Conservation (phyloP, 2,888 invertebrate species). For the Andrena praecox region DNA sequence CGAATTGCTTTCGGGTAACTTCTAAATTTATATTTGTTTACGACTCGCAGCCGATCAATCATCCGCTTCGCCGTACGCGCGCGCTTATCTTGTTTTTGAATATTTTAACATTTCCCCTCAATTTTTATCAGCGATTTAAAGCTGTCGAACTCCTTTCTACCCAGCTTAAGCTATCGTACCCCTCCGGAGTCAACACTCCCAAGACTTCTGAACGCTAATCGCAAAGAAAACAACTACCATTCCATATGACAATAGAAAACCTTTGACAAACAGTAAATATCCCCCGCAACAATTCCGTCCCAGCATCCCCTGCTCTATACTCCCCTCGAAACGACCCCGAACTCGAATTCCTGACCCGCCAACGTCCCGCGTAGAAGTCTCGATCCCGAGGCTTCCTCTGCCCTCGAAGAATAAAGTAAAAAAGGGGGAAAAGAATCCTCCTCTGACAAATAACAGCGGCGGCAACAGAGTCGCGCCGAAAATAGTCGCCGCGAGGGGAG, state of each 20-base stretch:
- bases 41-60: constrained; percentile 40
- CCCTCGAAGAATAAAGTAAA: neutral
- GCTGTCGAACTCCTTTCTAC: constrained; percentile 56
- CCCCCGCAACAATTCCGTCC: too few relatives aligned
- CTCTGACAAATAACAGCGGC: constrained; percentile 28
- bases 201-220: neutral
- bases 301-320: neutral
- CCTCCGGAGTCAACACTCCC: neutral
- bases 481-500: constrained; percentile 23
- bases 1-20: neutral
- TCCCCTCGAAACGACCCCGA: too few relatives aligned
- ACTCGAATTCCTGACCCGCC: neutral
- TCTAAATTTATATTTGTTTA: constrained; percentile 53
- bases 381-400: neutral
- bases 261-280: too few relatives aligned
- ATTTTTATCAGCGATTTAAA: constrained; percentile 37
- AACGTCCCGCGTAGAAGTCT: neutral
- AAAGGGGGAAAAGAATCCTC: neutral
- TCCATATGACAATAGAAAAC: too few relatives aligned
- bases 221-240: neutral
- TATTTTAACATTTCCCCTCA: constrained; percentile 47
- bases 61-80: constrained; percentile 14
- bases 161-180: neutral
- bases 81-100: constrained; percentile 37
- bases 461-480: constrained; percentile 14